phyloP scores from a whole-genome alignment of 2,888 invertebrate genomes.

The Leptogaster cylindrica region DNA sequence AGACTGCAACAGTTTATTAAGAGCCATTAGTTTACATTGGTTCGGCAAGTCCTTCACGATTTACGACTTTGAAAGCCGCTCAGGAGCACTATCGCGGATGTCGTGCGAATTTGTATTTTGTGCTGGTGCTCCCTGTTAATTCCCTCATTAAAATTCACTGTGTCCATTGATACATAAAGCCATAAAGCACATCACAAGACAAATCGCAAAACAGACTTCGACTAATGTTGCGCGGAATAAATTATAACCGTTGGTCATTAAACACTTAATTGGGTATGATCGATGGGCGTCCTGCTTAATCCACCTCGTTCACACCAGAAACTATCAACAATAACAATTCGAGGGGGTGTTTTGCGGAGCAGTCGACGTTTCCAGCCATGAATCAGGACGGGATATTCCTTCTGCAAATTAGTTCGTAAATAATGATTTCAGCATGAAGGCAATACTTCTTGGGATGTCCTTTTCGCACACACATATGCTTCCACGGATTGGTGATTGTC shows the following conservation, averaged over 20 bases:
- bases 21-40: too few relatives aligned
- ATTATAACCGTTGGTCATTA: constrained; percentile 32
- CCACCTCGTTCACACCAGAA: not conserved
- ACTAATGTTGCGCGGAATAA: constrained; percentile 29
- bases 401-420: constrained; percentile 37
- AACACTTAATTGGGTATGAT: constrained; percentile 39
- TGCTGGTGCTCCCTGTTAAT: too few relatives aligned
- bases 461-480: constrained; percentile 25
- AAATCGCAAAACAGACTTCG: constrained; percentile 25
- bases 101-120: too few relatives aligned
- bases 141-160: constrained; percentile 35
- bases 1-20: too few relatives aligned
- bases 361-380: not conserved
- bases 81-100: too few relatives aligned
- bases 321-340: constrained; percentile 9
- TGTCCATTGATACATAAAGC: constrained; percentile 11
- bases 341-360: too few relatives aligned
- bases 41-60: too few relatives aligned
- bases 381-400: constrained; percentile 14
- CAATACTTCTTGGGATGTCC: constrained; percentile 18
- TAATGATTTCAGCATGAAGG: constrained; percentile 27
- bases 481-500: not conserved
- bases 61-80: too few relatives aligned
- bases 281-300: constrained; percentile 35
- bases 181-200: constrained; percentile 29